A percentile compares a stretch with the other conserved stretches of the same genome.
Conservation (phyloP, 2,113 vertebrate genomes). For the Tretioscincus oriximinensis region DNA sequence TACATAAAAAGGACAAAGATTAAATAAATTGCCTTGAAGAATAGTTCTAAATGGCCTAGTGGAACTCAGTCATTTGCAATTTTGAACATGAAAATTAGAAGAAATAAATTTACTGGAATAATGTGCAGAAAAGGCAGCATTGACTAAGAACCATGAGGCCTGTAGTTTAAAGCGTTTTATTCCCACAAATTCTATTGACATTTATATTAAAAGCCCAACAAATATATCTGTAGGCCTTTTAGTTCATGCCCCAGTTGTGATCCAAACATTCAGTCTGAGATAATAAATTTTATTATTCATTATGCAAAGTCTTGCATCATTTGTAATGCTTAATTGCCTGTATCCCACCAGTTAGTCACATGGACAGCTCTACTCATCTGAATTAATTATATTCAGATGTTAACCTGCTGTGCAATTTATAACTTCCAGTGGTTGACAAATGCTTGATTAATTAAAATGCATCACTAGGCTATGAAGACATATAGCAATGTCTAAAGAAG, state of each 20-base stretch:
- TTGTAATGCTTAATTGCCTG: conserved; percentile 31
- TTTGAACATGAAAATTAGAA: neutral
- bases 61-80: neutral
- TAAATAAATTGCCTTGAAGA: no score
- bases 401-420: conserved; percentile 16
- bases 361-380: conserved; percentile 14
- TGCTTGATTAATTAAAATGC: conserved; percentile 8
- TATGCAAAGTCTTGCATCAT: conserved; percentile 4
- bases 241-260: neutral
- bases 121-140: neutral
- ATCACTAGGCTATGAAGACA: neutral
- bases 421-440: conserved; percentile 18
- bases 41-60: no score
- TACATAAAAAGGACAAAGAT: no score
- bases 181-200: no score
- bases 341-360: conserved; percentile 12
- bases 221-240: neutral
- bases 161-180: neutral
- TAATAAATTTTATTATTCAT: conserved; percentile 14
- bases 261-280: neutral
- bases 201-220: neutral
- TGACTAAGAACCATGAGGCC: neutral
- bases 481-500: neutral
- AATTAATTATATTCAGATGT: conserved; percentile 32
- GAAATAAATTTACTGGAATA: neutral